Conservation (phyloP, 2,888 invertebrate species). For the Eristalis pertinax region DNA sequence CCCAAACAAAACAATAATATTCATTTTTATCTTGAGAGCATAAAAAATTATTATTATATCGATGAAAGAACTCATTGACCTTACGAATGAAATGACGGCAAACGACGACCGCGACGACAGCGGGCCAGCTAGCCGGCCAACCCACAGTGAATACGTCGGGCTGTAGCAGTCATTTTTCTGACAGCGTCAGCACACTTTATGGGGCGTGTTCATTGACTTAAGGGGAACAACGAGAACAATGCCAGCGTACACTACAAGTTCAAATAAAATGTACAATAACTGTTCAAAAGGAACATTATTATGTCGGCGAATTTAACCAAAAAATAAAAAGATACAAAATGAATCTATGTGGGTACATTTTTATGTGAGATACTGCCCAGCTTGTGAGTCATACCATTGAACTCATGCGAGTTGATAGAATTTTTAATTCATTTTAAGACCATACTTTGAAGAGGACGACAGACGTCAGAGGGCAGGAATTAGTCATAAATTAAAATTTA, state of each 20-base stretch:
- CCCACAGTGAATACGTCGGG: not conserved
- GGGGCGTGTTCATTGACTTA: constrained; percentile 61
- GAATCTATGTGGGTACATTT: not conserved
- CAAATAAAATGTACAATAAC: constrained; percentile 56
- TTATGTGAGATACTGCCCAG: not conserved
- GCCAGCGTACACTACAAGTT: constrained; percentile 48
- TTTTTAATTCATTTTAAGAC: constrained; percentile 32
- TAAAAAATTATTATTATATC: constrained; percentile 59
- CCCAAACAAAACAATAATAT: constrained; percentile 62
- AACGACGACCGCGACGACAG: not conserved
- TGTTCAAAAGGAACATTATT: constrained; percentile 41
- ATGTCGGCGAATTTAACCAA: constrained; percentile 22
- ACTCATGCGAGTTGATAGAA: constrained; percentile 29
- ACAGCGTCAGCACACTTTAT: constrained; percentile 29
- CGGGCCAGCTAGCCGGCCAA: not conserved
- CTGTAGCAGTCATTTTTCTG: constrained; percentile 29
- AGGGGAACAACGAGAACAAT: constrained; percentile 59
- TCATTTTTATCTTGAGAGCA: constrained; percentile 63
- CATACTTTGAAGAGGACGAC: constrained; percentile 8
- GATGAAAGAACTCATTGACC: constrained; percentile 72
- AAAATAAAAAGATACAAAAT: not conserved
- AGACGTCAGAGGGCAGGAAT: not conserved
- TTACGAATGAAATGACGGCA: constrained; percentile 60
- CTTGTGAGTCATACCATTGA: constrained; percentile 46
- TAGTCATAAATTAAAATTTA: constrained; percentile 24